A percentile compares a stretch with the other conserved stretches of the same genome.
Conservation (phyloP, 1,140 invertebrate genomes). For the Branchinecta lindahli region DNA sequence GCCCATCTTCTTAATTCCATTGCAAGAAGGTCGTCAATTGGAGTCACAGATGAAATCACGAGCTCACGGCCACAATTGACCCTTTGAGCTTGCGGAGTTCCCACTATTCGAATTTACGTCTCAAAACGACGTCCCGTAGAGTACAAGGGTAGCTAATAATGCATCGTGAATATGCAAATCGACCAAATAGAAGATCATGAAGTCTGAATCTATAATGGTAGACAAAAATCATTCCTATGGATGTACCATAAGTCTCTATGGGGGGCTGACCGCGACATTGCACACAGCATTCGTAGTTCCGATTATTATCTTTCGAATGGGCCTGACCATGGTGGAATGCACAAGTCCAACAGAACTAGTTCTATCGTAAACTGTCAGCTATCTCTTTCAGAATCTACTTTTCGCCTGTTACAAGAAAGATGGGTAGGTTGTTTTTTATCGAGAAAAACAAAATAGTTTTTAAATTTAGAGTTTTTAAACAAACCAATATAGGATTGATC, state of each 20-base stretch:
- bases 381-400: too few relatives aligned
- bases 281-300: too few relatives aligned
- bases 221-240: neutral
- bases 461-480: too few relatives aligned
- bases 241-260: neutral
- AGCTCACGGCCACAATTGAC: neutral
- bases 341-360: too few relatives aligned
- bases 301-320: too few relatives aligned
- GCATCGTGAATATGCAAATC: slow-evolving; percentile 3
- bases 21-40: neutral
- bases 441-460: too few relatives aligned
- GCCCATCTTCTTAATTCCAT: neutral
- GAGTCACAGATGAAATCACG: neutral
- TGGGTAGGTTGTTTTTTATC: too few relatives aligned
- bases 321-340: too few relatives aligned
- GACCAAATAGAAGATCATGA: neutral
- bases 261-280: neutral
- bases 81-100: neutral
- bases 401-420: too few relatives aligned
- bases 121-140: neutral
- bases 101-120: neutral
- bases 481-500: too few relatives aligned
- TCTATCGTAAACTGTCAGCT: too few relatives aligned
- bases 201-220: slow-evolving; percentile 2
- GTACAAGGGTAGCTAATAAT: slow-evolving; percentile 8